Evolutionary conservation across 2,888 invertebrate genomes (phyloP), one percentile per base, ranked within the genome.

Genomic region (Epinotia bilunana): DNA sequence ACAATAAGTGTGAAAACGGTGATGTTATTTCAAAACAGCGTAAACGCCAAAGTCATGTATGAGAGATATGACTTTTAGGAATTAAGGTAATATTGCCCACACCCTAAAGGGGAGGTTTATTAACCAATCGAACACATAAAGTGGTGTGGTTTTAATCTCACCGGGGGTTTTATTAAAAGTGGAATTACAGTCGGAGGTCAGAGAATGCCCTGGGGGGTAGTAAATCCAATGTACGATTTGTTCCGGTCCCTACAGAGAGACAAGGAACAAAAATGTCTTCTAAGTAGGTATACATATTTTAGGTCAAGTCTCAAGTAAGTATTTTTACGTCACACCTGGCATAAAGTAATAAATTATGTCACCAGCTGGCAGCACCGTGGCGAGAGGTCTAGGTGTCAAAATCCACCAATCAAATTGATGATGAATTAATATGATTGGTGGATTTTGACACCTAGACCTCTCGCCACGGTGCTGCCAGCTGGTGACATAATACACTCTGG

Each of bases 81-180:
- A 28, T 3, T 69, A 16, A 13, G 20, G 4, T 7, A 39, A 28
- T 68, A 60, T 43, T 33, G 57, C 43, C 55, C 20, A 57, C 74
- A 74, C 74, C 74, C 74, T 60, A 33, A n/a, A 74, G 74, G 74
- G 74, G 74, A 58, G 69, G 33, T 73, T 73, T 62, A 68, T 62
- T 70, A 69, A 74, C 74, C 74, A 74, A 74, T 70, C 74, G 74
- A 74, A 74, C 74, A 58, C 58, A 53, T 74, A 74, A 74, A 74
- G 63, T 70, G 74, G 70, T 71, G 70, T 60, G 70, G 70, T 71
- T 62, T 71, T 71, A 71, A 71, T 71, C 58, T 69, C 43, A 58
- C 23, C 23, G 43, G 58, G 65, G 68, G 43, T 68, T 69, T 69
- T 49, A 63, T 69, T 74, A 69, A 70, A 70, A 64, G 49, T 39